phyloP scores from a whole-genome alignment of 2,797 vertebrate species.

The Bradypodion ventrale region DNA sequence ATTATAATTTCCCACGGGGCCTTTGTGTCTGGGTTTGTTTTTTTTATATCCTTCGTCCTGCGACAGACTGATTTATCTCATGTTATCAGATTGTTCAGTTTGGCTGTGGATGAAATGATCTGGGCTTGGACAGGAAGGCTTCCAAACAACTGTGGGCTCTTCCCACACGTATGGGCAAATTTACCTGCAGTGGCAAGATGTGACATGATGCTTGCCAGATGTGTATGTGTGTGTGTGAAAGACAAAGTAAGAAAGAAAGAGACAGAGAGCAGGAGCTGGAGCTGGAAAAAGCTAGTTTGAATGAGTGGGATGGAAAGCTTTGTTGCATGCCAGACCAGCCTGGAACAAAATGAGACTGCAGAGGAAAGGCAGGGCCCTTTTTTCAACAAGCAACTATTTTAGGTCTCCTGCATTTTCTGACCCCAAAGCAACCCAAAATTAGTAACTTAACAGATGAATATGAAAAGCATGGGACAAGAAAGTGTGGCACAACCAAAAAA shows the following conservation, averaged over 20 bases:
- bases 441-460: background rate
- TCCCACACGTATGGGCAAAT: background rate
- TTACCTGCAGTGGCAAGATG: too few relatives aligned
- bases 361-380: background rate
- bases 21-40: background rate
- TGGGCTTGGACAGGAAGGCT: conserved; percentile 3
- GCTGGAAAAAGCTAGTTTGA: too few relatives aligned
- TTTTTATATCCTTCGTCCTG: background rate
- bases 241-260: background rate
- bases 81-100: background rate
- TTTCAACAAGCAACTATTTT: too few relatives aligned
- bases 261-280: background rate
- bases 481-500: too few relatives aligned
- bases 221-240: background rate
- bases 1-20: conserved; percentile 29
- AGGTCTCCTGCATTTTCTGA: background rate
- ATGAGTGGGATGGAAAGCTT: too few relatives aligned
- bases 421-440: background rate
- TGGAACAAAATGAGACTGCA: background rate
- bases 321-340: too few relatives aligned
- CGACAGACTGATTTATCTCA: conserved; percentile 2
- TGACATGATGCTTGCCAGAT: background rate
- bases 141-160: background rate
- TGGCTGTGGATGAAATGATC: background rate
- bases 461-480: background rate